Evolutionary conservation across 2,888 invertebrate species (phyloP).

Genomic region (Drosophila sordidapex): DNA sequence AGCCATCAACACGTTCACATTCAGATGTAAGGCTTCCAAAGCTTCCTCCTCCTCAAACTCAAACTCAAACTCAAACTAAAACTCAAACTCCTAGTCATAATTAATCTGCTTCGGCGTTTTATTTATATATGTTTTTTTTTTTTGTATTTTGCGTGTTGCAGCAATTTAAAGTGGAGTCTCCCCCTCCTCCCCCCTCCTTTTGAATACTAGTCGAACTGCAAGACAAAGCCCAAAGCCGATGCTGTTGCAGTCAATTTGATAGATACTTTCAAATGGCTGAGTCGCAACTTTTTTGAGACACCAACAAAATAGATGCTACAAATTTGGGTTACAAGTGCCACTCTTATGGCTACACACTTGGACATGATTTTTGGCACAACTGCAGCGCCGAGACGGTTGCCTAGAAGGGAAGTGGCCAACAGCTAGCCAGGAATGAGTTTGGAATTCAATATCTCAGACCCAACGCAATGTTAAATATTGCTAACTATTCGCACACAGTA

Average conservation of each 20-base stretch:
- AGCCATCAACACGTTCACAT: constrained; percentile 73
- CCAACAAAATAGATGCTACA: constrained; percentile 37
- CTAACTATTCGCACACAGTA: constrained; percentile 64
- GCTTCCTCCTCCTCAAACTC: constrained; percentile 46
- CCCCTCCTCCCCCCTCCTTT: constrained; percentile 28
- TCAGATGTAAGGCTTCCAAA: constrained; percentile 52
- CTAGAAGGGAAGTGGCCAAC: neutral
- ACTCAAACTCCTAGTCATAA: constrained; percentile 53
- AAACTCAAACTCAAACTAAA: too few relatives aligned
- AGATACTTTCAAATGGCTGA: constrained; percentile 70
- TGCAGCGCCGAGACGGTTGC: constrained; percentile 2
- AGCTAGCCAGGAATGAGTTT: constrained; percentile 22
- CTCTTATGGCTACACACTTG: constrained; percentile 42
- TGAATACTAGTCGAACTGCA: constrained; percentile 53
- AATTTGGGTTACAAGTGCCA: constrained; percentile 69
- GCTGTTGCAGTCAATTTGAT: constrained; percentile 55
- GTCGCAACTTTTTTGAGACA: constrained; percentile 24
- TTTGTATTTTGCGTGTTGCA: constrained; percentile 67
- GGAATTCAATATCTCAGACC: constrained; percentile 21
- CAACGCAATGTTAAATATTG: constrained; percentile 45
- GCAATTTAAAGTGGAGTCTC: constrained; percentile 72
- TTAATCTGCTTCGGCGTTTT: constrained; percentile 75
- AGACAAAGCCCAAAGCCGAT: constrained; percentile 60
- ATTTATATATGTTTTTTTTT: constrained; percentile 19
- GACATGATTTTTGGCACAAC: constrained; percentile 21